phyloP scores from a whole-genome alignment of 1,140 invertebrate species.

The Drosophila kanapiae region DNA sequence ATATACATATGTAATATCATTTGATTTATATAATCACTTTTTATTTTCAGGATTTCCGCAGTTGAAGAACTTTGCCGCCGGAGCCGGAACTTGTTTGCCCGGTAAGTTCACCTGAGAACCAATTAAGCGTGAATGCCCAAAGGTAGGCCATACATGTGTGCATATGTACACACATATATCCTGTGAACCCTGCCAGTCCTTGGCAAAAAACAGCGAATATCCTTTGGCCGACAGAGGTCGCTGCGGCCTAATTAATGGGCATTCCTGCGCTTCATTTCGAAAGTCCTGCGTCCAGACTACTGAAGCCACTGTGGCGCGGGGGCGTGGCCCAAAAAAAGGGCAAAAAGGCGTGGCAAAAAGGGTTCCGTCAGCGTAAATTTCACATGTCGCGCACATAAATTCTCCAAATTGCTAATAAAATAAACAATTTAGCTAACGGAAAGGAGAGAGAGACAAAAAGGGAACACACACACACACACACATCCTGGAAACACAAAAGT shows the following conservation, averaged over 20 bases:
- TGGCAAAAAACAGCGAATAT: neutral
- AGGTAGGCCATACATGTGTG: constrained; percentile 60
- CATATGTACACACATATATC: neutral
- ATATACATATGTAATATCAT: no score
- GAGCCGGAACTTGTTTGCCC: constrained; percentile 86
- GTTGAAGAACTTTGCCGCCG: constrained; percentile 86
- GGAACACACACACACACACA: constrained; percentile 25
- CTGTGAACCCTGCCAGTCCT: constrained; percentile 11
- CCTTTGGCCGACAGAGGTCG: constrained; percentile 61
- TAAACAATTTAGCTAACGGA: constrained; percentile 80
- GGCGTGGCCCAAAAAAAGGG: constrained; percentile 5
- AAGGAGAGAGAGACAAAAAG: constrained; percentile 16
- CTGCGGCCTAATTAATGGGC: constrained; percentile 74
- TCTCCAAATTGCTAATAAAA: constrained; percentile 84
- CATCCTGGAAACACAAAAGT: constrained; percentile 34
- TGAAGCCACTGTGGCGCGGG: no score
- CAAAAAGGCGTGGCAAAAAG: constrained; percentile 10
- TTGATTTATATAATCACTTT: no score
- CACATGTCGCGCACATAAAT: constrained; percentile 71
- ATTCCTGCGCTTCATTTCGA: constrained; percentile 75
- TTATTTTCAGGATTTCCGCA: constrained; percentile 86
- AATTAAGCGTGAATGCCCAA: constrained; percentile 51
- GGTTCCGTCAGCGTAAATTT: constrained; percentile 43
- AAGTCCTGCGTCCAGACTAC: neutral
- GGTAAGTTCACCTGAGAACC: constrained; percentile 80